Percentiles rank a stretch among this genome's conserved stretches.
Conservation (phyloP, 64 coral and sea anemone genomes). For the Orbicella faveolata region DNA sequence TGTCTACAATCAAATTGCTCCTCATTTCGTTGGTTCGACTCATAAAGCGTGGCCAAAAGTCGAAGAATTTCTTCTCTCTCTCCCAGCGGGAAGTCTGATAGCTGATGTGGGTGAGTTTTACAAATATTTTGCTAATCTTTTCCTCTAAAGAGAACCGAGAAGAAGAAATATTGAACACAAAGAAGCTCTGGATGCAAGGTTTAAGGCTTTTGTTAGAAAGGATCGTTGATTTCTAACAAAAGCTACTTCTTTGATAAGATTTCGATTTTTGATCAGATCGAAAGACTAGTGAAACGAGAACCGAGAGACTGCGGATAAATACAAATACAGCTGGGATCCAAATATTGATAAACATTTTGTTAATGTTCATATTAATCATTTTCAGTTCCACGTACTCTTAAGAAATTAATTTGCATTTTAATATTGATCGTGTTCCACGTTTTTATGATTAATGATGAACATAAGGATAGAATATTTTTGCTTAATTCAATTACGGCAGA, state of each 20-base stretch:
- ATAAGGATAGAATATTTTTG: too few relatives aligned
- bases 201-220: not conserved
- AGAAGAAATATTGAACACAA: not conserved
- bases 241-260: not conserved
- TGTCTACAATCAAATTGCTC: constrained; percentile 83
- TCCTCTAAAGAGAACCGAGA: not conserved
- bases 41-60: constrained; percentile 90
- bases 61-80: constrained; percentile 65
- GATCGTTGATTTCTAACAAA: not conserved
- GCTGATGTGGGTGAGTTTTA: constrained; percentile 82
- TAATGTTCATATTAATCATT: too few relatives aligned
- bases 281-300: too few relatives aligned
- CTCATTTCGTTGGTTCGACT: constrained; percentile 55
- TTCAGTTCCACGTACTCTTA: too few relatives aligned
- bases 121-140: not conserved
- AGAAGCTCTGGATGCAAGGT: not conserved
- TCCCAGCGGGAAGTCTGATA: constrained; percentile 71
- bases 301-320: too few relatives aligned
- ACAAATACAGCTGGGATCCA: too few relatives aligned
- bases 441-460: too few relatives aligned
- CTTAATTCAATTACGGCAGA: too few relatives aligned
- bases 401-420: too few relatives aligned
- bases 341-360: too few relatives aligned
- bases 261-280: not conserved
- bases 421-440: too few relatives aligned